Evolutionary conservation across 2,113 vertebrate species (phyloP).

Genomic region (Siniperca knerii): DNA sequence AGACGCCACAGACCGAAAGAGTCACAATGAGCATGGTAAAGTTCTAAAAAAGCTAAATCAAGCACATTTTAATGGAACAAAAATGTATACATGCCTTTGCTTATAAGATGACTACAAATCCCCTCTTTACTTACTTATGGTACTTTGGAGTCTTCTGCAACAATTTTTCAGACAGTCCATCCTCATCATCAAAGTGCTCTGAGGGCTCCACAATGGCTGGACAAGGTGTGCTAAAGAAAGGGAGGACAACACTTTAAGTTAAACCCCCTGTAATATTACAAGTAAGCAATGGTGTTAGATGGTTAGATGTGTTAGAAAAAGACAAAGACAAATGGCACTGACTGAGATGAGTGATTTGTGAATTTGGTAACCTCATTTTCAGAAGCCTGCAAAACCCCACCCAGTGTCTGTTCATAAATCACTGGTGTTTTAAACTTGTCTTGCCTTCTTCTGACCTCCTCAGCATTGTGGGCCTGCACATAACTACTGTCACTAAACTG

Average conservation of each 20-base stretch:
- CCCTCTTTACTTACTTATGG: conserved; percentile 88
- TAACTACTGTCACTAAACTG: too few species aligned
- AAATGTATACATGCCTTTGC: too few species aligned
- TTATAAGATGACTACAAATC: not conserved
- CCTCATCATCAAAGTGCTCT: conserved; percentile 96
- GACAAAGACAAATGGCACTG: not conserved
- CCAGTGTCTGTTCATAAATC: not conserved
- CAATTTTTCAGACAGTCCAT: conserved; percentile 94
- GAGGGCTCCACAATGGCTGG: conserved; percentile 96
- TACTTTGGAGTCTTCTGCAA: conserved; percentile 95
- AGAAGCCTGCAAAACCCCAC: too few species aligned
- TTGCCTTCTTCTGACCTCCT: too few species aligned
- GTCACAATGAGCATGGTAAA: not conserved
- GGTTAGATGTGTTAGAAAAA: not conserved
- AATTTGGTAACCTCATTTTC: not conserved
- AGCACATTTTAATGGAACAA: not conserved
- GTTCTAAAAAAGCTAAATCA: too few species aligned
- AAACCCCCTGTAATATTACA: not conserved
- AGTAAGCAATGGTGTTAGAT: not conserved
- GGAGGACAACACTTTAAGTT: not conserved
- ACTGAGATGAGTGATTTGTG: not conserved
- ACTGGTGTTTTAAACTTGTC: not conserved
- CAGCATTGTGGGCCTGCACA: too few species aligned
- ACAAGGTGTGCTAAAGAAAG: conserved; percentile 89
- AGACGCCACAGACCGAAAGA: not conserved